Percentiles rank a stretch among this genome's conserved stretches.
Evolutionary conservation across 2,113 vertebrate species (phyloP).

Genomic region (Apodemus speciosus): DNA sequence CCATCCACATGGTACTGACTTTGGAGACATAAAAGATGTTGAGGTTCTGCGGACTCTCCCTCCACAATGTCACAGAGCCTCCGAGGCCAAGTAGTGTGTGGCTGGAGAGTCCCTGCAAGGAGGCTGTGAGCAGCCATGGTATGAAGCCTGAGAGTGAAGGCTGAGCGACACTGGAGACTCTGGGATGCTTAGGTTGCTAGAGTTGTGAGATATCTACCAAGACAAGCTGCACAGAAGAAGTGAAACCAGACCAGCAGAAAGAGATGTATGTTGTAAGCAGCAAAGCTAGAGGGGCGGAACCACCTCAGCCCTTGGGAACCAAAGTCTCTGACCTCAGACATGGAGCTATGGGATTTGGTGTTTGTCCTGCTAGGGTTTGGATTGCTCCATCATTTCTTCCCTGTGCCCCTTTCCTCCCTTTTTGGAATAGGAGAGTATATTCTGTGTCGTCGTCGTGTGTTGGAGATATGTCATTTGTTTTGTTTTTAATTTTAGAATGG

Average conservation of each 20-base stretch:
- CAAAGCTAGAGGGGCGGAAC: neutral
- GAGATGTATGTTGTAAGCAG: neutral
- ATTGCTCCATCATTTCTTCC: neutral
- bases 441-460: neutral
- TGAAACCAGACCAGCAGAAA: neutral
- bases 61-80: neutral
- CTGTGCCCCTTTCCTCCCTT: neutral
- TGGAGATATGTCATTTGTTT: neutral
- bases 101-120: neutral
- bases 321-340: neutral
- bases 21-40: neutral
- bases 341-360: neutral
- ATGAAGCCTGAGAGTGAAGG: neutral
- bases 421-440: neutral
- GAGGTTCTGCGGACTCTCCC: neutral
- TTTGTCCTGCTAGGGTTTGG: neutral
- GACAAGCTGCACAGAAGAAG: neutral
- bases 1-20: neutral
- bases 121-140: neutral
- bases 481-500: neutral
- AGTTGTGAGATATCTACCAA: neutral
- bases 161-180: neutral
- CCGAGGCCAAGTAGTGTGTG: neutral
- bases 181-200: neutral
- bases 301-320: neutral